Evolutionary conservation across 1,140 invertebrate species (phyloP), one percentile per base, ranked within the genome.

Genomic region (Arion vulgaris): DNA sequence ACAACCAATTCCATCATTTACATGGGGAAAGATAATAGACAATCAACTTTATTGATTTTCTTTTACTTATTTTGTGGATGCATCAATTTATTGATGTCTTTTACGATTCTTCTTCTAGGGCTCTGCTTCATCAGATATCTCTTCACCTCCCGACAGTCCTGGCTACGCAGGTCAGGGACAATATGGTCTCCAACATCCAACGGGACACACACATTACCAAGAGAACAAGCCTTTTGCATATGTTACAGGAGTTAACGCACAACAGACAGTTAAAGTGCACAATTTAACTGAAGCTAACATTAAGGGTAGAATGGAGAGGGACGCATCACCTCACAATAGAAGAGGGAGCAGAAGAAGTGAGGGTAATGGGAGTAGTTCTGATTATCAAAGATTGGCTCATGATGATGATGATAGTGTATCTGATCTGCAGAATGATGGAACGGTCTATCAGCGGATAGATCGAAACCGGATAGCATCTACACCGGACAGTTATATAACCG

Each of bases 181-280:
- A 32, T 49, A 75, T 11, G 4, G 34, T 13, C n/a, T 19, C 13
- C 39, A 17, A 53, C 74, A 76, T 15, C 74, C 51, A 28, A n/a
- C n/a, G n/a, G 32, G n/a, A 32, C 23, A 53, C 26, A 76, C 38
- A 36, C 74, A 36, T 23, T 32, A 80, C 45, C 38, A 7, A 26
- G 41, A 80, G 1, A 69, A 49, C 45, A 69, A 71, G 41, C 78
- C 78, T 19, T 80, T 71, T n/a, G 71, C 78, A 23, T 71, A 71
- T 39, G 68, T n/a, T 4, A 34, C 45, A 13, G 53, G 17, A 57
- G 23, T 57, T 57, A 57, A 57, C 53, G 2, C 53, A 15, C 53
- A 9, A n/a, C 53, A 57, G 23, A 57, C 26, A 57, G 4, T 23
- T 23, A 19, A 57, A 9, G 26, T 23, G 2, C 53, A 57, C 23